Evolutionary conservation across 2,888 invertebrate species (phyloP).

Genomic region (Andrena haemorrhoa): DNA sequence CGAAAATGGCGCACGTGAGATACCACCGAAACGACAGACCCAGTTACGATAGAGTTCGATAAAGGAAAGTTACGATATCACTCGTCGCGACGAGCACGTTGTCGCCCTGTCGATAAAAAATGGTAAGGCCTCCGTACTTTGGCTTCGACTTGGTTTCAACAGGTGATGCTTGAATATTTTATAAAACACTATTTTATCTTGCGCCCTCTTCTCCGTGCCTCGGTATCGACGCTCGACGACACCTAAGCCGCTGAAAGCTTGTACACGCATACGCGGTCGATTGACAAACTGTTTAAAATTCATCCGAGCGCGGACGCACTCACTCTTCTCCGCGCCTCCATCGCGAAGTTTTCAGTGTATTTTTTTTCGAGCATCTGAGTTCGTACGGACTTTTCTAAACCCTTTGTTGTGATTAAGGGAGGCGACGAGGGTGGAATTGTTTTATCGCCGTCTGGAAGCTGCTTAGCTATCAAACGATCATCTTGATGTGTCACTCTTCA

Average conservation of each 20-base stretch:
- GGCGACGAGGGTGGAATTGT: conserved; percentile 1
- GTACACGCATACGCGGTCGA: not conserved
- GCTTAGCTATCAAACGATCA: conserved; percentile 25
- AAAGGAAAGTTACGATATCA: not conserved
- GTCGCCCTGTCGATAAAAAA: conserved; percentile 3
- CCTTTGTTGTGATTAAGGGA: not conserved
- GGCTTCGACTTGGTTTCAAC: conserved; percentile 5
- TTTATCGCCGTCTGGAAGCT: conserved; percentile 36
- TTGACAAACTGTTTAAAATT: conserved; percentile 11
- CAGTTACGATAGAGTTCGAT: conserved; percentile 4
- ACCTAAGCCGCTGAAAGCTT: not conserved
- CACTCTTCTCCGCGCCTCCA: conserved; percentile 2
- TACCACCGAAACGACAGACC: not conserved
- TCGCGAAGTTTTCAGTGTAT: not conserved
- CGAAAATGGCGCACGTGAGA: not conserved
- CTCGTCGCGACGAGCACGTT: not conserved
- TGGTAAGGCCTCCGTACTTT: not conserved
- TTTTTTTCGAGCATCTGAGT: not conserved
- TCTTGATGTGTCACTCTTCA: conserved; percentile 26
- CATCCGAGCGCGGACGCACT: not conserved
- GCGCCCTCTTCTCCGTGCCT: not conserved
- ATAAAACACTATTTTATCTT: conserved; percentile 8
- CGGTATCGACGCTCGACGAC: not conserved
- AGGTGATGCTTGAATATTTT: conserved; percentile 7
- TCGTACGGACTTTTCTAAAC: not conserved